Evolutionary conservation across 2,113 vertebrate species (phyloP).

Genomic region (Periophthalmodon schlosseri): DNA sequence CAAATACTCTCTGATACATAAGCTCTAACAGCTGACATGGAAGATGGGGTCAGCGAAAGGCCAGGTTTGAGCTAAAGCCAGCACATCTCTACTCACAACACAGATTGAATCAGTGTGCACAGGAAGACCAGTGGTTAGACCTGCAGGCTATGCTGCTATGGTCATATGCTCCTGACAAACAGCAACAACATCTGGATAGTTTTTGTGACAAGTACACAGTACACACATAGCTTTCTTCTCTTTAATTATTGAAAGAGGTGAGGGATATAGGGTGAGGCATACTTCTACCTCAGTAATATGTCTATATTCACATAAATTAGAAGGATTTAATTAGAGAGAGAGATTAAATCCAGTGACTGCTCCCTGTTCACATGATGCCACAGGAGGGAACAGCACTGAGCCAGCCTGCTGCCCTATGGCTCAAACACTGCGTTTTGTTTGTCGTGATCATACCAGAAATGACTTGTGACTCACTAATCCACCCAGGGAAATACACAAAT

Average conservation of each 20-base stretch:
- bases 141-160: slow-evolving; percentile 13
- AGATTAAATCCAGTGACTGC: slow-evolving; percentile 26
- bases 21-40: slow-evolving; percentile 38
- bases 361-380: slow-evolving; percentile 41
- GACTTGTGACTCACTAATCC: slow-evolving; percentile 20
- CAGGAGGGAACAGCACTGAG: slow-evolving; percentile 22
- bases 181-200: not conserved
- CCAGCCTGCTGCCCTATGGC: slow-evolving; percentile 12
- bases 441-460: slow-evolving; percentile 23
- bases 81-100: slow-evolving; percentile 41
- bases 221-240: not conserved
- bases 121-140: slow-evolving; percentile 46
- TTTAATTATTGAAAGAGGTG: not conserved
- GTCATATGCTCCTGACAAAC: not conserved
- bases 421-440: slow-evolving; percentile 29
- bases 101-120: slow-evolving; percentile 55
- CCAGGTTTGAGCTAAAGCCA: slow-evolving; percentile 36
- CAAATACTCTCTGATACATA: slow-evolving; percentile 29
- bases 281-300: not conserved
- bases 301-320: not conserved
- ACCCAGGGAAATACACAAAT: slow-evolving; percentile 10
- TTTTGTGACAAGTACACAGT: not conserved
- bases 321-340: not conserved
- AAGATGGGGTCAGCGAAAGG: slow-evolving; percentile 35
- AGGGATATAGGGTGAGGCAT: not conserved